These are phyloP conservation scores for Cheilinus undulatus DNA, from an alignment of 2,113 vertebrate genomes.

Conservation along the genomic window DNA sequence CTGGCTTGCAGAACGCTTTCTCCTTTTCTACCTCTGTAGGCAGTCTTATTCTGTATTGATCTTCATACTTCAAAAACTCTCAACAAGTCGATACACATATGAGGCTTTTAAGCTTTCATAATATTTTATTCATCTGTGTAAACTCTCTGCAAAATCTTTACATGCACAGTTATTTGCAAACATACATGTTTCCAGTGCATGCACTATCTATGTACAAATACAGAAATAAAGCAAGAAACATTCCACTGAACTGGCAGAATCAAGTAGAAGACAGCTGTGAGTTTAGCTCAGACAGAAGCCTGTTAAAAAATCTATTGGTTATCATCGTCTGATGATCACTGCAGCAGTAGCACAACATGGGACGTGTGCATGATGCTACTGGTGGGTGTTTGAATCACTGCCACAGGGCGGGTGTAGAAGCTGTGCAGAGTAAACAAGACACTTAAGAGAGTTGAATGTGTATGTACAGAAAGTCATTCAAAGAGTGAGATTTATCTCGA, in stretches of 20 bases:
- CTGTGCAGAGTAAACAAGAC: conserved; percentile 56
- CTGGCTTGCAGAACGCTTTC: too few species aligned
- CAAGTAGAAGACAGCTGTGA: conserved; percentile 49
- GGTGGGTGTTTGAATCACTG: conserved; percentile 32
- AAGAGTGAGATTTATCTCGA: conserved; percentile 17
- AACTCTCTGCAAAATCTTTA: conserved; percentile 87
- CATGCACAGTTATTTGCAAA: conserved; percentile 90
- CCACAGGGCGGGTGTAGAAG: conserved; percentile 36
- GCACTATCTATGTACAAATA: conserved; percentile 84
- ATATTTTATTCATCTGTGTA: conserved; percentile 83
- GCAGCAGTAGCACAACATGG: conserved; percentile 31
- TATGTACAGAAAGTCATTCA: conserved; percentile 40
- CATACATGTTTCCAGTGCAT: conserved; percentile 82
- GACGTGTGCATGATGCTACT: conserved; percentile 40
- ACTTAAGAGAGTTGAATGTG: conserved; percentile 23
- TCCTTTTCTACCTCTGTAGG: too few species aligned
- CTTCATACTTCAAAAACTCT: not conserved
- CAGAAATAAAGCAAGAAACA: conserved; percentile 68
- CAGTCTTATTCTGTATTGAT: not conserved
- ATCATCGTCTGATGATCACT: conserved; percentile 31
- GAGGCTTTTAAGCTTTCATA: conserved; percentile 25
- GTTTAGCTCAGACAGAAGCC: conserved; percentile 52
- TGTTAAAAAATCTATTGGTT: conserved; percentile 33
- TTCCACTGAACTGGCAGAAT: conserved; percentile 75
- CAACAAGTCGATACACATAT: not conserved